Base-by-base conservation (phyloP, 2,797 vertebrate genomes). In the Coilia nasus region DNA sequence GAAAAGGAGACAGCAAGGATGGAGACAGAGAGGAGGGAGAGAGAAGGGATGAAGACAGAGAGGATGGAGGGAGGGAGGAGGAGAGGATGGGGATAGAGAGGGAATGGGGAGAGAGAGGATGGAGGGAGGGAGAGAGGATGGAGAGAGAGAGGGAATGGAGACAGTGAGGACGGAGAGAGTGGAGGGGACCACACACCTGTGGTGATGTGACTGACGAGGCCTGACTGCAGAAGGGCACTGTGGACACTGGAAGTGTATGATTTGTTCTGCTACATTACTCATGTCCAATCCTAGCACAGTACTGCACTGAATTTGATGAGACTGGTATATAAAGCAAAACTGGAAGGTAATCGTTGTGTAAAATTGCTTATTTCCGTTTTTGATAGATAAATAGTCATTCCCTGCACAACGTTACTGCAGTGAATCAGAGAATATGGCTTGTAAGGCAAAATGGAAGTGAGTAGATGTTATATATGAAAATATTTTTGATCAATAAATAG, bases 1-100 rank as follows among this genome's bases (percentile, higher is more conserved):
- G n/a, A n/a, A n/a, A n/a, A n/a, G n/a, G n/a, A n/a, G n/a, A n/a
- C n/a, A n/a, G n/a, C n/a, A n/a, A n/a, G n/a, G n/a, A n/a, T n/a
- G n/a, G n/a, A 81, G 44, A 81, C 44, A 81, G 44, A 81, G 80
- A 50, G 46, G 46, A 47, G n/a, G 23, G 23, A 81, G n/a, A 46
- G 81, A 44, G 46, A 23, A 25, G 50, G 41, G 10, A 81, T 44
- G 44, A 17, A 44, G 81, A 46, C 14, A 81, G 35, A 81, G 31
- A 19, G 19, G 7, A n/a, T n/a, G n/a, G n/a, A 4, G 31, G n/a
- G 19, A 47, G 12, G 47, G 19, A 59, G 59, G 54, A 14, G 10
- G 2, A 19, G 59, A 67, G 15, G 50, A 23, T 41, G 35, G 35
- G 35, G 41, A 81, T 15, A 46, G n/a, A 81, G 44, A 23, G 46